Evolutionary conservation across 2,888 invertebrate species (phyloP), one percentile per base, ranked within the genome.

Genomic region (Polymixis flavicincta): DNA sequence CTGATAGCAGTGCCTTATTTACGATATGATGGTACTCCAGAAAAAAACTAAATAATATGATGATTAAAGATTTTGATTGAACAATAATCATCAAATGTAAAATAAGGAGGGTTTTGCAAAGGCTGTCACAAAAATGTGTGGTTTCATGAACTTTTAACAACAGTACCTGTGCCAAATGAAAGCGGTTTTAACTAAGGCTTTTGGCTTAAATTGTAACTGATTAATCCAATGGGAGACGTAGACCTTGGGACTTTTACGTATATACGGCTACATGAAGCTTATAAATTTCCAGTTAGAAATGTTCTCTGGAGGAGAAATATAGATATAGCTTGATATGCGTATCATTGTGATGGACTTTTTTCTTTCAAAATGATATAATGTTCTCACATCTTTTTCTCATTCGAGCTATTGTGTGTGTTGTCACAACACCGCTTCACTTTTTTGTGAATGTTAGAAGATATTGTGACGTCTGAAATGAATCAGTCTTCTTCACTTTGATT

Each of bases 401-500:
- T 55, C 32, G 14, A 57, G 5, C 42, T 68, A 19, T 48, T 74
- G 14, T 54, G 7, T 50, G 19, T 59, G n/a, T 50, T 64, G 11
- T 45, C 45, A 55, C 50, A 28, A 17, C 17, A 2, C 14, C 5
- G 2, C 48, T 63, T 64, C 6, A 60, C 9, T 78, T 80, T 54
- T 71, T 52, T 52, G 63, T 14, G 11, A n/a, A n/a, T 52, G 42
- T 80, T 50, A 13, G 22, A 48, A 52, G 45, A 25, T 67, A n/a
- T 42, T 73, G 54, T 37, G 63, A 77, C 17, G 37, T 61, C 28
- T 67, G 65, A 71, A 72, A 55, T 32, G 32, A 50, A 81, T 80
- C 71, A 73, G 74, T 85, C 75, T 83, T 70, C 60, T 42, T 75
- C 71, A 71, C 52, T 77, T 75, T 77, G 37, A 67, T 52, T 69